Base-by-base conservation (phyloP, 2,113 vertebrate species). In the Nothobranchius furzeri region DNA sequence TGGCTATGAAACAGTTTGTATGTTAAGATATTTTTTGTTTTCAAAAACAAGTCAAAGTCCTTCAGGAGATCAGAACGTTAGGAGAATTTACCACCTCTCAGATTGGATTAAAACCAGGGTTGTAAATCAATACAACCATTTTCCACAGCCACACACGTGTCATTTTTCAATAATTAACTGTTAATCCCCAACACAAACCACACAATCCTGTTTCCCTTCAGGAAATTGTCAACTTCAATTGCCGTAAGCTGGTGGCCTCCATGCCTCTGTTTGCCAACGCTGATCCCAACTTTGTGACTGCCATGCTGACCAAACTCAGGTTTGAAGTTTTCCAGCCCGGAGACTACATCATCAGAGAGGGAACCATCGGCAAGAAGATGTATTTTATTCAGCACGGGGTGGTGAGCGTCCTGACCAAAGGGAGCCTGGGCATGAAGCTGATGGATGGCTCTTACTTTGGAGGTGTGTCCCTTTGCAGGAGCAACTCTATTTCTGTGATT, bases 171-270 rank as follows among this genome's bases (percentile, higher is more conserved):
- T 40, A 40, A 40, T 37, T 37, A 37, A 7, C 37, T 40, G 37
- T 7, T 12, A 45, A 45, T 12, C 43, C 9, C 9, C 12, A 45
- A 49, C 5, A 49, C n/a, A 49, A 49, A n/a, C 2, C 6, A 7
- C 46, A 7, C 43, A 30, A 30, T 64, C 13, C 36, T 45, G n/a
- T 77, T 9, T 11, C 17, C 49, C 3, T 69, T 24, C 67, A 99
- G 98, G 96, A 98, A 90, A 98, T 99, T 0, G 95, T 99, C 63
- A 99, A 99, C 90, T 99, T 99, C 86, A 99, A 99, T 88, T 99
- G 98, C 87, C 95, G 97, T 72, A 99, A 99, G 83, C 93, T 99
- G 89, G 98, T 99, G 85, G 98, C 98, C 36, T 96, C 97, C 0
- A 99, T 99, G 98, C 98, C 98, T 0, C 93, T 99, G 56, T 99